Evolutionary conservation across 2,113 vertebrate species (phyloP).

Genomic region (Puntigrus tetrazona): DNA sequence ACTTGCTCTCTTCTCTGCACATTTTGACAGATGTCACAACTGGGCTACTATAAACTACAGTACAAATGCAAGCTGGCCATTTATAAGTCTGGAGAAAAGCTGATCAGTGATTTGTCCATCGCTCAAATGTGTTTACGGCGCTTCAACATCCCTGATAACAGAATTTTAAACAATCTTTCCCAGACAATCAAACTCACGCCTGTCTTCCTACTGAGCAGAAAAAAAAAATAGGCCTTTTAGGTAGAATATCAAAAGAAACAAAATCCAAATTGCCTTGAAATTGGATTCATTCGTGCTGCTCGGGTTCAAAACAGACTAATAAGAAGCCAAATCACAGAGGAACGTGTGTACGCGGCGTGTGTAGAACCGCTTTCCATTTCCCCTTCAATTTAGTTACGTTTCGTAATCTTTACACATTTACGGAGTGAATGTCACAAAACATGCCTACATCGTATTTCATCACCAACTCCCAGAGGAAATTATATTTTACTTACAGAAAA

Average conservation of each 20-base stretch:
- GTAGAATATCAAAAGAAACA: slow-evolving; percentile 25
- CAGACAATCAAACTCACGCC: background rate
- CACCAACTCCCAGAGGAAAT: background rate
- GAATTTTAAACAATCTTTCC: background rate
- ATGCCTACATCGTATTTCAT: slow-evolving; percentile 25
- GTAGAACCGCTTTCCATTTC: background rate
- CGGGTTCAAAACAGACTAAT: slow-evolving; percentile 28
- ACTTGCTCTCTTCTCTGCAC: background rate
- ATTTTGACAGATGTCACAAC: slow-evolving; percentile 28
- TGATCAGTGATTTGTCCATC: background rate
- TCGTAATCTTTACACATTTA: slow-evolving; percentile 8
- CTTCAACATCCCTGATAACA: background rate
- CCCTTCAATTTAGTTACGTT: background rate
- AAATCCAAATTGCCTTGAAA: slow-evolving; percentile 45
- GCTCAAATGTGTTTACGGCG: background rate
- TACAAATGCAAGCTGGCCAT: background rate
- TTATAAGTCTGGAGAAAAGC: background rate
- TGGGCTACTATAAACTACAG: slow-evolving; percentile 13
- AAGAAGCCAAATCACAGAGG: slow-evolving; percentile 25
- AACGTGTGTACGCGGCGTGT: background rate
- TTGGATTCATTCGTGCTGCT: slow-evolving; percentile 39
- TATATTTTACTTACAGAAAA: background rate
- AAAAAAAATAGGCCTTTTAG: background rate
- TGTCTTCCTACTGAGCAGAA: background rate
- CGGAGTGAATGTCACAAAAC: background rate